Base-by-base conservation (phyloP, 1,140 invertebrate genomes). In the Polypedilum pembai region DNA sequence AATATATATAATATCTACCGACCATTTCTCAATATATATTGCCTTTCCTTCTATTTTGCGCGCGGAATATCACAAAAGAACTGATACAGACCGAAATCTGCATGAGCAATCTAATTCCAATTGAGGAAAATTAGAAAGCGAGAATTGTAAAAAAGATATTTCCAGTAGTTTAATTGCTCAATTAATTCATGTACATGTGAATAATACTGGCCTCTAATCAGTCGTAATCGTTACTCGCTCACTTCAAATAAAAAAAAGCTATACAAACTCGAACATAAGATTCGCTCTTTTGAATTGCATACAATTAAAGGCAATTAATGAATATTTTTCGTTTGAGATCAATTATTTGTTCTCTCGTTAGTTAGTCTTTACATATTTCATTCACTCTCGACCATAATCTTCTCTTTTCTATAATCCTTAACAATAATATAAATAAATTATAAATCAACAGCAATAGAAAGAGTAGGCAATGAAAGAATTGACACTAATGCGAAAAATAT, bases 381-480 rank as follows among this genome's bases (percentile, higher is more conserved):
- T 56, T 56, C 45, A 56, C n/a, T 56, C 45, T 56, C 45, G 45
- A n/a, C 45, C 45, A n/a, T n/a, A 56, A 56, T n/a, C 12, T 56
- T 8, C 15, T 15, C 15, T 8, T 45, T 15, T 45, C 41, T 3
- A 45, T 66, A 69, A 69, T 69, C 65, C 65, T 69, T 69, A 69
- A 69, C 17, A 18, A 69, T 69, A 69, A 69, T 69, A 69, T 69
- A 69, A 69, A 69, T 69, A 69, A 69, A 69, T 69, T 69, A 69
- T 69, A 69, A 18, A 69, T 69, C 65, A 69, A 69, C 65, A 18
- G 65, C 45, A 45, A 45, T 15, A 45, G 41, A 45, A 15, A 8
- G 8, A 45, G 15, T 4, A 66, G 63, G 17, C 15, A 69, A 69
- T 20, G 17, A 69, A 20, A 8, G 65, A 21, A 18, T 10, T 18